Evolutionary conservation across 2,888 invertebrate species (phyloP), one percentile per base, ranked within the genome.

Genomic region (Monochamus alternatus): DNA sequence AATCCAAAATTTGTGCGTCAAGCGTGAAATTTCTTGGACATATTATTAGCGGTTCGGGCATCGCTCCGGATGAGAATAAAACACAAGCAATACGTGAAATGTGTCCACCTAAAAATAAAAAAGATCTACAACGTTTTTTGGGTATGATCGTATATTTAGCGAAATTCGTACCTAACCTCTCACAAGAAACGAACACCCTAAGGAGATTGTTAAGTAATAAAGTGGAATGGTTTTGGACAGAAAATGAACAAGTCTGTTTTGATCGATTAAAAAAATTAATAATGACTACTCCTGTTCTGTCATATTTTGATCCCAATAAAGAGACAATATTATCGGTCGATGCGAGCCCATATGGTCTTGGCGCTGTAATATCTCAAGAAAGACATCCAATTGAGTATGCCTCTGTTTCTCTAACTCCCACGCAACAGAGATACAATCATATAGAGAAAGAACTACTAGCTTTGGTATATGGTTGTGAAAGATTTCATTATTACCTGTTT

Each of bases 141-240:
- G 75, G 76, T 9, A 75, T 78, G 74, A 72, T 78, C 10, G 70
- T 66, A 9, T 78, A 75, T 55, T 32, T 78, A 43, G 62, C 71
- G 10, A 76, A 78, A 74, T n/a, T n/a, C n/a, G n/a, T n/a, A n/a
- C n/a, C n/a, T n/a, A n/a, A n/a, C n/a, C n/a, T n/a, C 74, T 75
- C 75, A 4, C 2, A 70, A 9, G 70, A 79, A 71, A 74, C 79
- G 12, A 22, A 12, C 3, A 31, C 9, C 8, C 43, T 77, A 43
- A 43, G 75, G 63, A 63, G 71, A 51, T 52, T 79, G 14, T 44
- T 77, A n/a, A 74, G 62, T 62, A 59, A 73, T 51, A 70, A 73
- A 43, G 43, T 38, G 10, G 68, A 75, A 52, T 79, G 77, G 76
- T 5, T n/a, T 12, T 73, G 73, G 77, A 47, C 79, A 12, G 60